Evolutionary conservation across 2,113 vertebrate species (phyloP).

Genomic region (Phoxinus phoxinus): DNA sequence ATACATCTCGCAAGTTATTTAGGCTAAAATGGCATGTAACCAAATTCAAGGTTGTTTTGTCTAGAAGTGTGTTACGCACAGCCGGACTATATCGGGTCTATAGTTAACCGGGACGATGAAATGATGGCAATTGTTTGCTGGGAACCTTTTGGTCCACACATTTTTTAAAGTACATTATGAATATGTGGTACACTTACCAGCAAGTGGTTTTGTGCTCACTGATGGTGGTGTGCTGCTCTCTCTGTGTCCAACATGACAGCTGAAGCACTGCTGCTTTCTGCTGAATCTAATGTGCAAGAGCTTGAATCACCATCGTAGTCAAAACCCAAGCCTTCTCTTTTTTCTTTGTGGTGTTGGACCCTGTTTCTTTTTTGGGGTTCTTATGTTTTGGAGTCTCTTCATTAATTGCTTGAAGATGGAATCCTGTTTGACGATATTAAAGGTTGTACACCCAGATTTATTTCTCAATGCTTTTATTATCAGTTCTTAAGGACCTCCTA

Average conservation of each 20-base stretch:
- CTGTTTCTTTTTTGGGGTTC: constrained; percentile 37
- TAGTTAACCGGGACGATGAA: background rate
- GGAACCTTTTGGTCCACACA: background rate
- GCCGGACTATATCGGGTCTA: background rate
- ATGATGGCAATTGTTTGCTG: no score
- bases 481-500: no score
- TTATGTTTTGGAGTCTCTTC: constrained; percentile 45
- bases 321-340: constrained; percentile 20
- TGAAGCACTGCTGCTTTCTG: constrained; percentile 31
- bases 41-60: background rate
- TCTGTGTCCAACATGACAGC: constrained; percentile 36
- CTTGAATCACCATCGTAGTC: constrained; percentile 27
- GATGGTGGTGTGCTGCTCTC: constrained; percentile 2
- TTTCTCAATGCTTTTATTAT: no score
- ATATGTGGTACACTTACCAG: constrained; percentile 32
- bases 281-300: constrained; percentile 28
- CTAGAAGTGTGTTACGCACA: no score
- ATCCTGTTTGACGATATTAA: constrained; percentile 8
- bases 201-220: background rate
- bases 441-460: background rate
- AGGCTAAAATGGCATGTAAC: constrained; percentile 26
- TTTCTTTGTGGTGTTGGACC: constrained; percentile 36
- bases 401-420: constrained; percentile 35
- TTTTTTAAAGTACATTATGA: constrained; percentile 10
- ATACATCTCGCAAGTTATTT: no score